Percentiles rank a stretch among this genome's conserved stretches.
These are phyloP conservation scores for Acrossocheilus wenchowensis DNA, from an alignment of 2,797 vertebrate genomes.

Conservation along the genomic window DNA sequence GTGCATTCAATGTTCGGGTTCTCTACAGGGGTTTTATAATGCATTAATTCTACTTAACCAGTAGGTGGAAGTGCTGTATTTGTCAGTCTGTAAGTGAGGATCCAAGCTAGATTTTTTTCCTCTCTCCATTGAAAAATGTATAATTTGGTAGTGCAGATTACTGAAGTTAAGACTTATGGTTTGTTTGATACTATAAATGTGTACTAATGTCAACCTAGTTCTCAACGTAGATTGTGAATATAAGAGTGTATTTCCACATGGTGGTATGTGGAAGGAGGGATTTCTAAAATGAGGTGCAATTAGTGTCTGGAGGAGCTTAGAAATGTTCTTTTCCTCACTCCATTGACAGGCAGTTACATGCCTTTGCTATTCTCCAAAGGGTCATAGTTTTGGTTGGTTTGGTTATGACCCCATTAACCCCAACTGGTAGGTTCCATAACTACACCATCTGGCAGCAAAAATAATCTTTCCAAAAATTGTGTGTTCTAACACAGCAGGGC, in stretches of 20 bases:
- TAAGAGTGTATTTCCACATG: background rate
- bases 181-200: background rate
- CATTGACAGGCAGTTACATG: background rate
- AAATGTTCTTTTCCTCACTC: background rate
- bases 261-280: background rate
- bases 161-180: background rate
- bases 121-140: background rate
- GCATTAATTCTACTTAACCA: slow-evolving; percentile 2
- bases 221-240: background rate
- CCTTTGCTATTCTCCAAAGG: background rate
- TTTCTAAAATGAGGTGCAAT: background rate
- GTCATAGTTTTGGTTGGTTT: background rate
- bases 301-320: background rate
- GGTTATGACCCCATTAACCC: background rate
- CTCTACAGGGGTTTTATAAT: background rate
- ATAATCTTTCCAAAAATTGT: background rate
- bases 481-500: background rate
- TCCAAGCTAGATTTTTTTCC: background rate
- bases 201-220: background rate
- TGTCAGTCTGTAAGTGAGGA: background rate
- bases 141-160: background rate
- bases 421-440: background rate
- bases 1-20: background rate
- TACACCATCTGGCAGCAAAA: background rate
- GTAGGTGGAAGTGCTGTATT: slow-evolving; percentile 39